A percentile compares a stretch with the other conserved stretches of the same genome.
Evolutionary conservation across 2,888 invertebrate genomes (phyloP).

Genomic region (Parnassius smintheus): DNA sequence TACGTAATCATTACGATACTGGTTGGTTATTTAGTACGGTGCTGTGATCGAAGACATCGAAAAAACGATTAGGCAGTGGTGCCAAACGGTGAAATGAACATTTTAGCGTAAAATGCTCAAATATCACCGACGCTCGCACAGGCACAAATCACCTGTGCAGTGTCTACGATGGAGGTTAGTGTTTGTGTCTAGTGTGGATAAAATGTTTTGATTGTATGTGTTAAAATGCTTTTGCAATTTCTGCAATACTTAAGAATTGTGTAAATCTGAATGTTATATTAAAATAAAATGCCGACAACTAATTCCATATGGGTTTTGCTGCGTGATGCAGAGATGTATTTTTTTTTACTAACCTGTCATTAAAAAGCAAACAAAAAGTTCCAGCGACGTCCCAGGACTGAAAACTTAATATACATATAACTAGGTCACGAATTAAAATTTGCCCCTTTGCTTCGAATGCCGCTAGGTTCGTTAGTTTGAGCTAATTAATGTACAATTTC

Average conservation of each 20-base stretch:
- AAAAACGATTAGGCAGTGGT: slow-evolving; percentile 37
- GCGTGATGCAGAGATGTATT: not conserved
- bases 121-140: slow-evolving; percentile 78
- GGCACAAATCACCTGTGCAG: slow-evolving; percentile 75
- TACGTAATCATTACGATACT: not conserved
- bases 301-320: no score
- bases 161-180: slow-evolving; percentile 76
- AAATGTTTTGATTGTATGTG: not conserved
- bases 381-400: not conserved
- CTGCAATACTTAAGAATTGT: no score
- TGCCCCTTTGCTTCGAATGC: not conserved
- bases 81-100: slow-evolving; percentile 69
- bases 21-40: not conserved
- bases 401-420: not conserved
- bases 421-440: slow-evolving; percentile 4
- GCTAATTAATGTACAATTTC: not conserved
- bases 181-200: not conserved
- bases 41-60: slow-evolving; percentile 45
- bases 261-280: no score
- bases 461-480: not conserved
- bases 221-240: no score
- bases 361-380: not conserved
- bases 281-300: no score
- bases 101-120: slow-evolving; percentile 79
- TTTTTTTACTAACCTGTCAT: not conserved